Conservation (phyloP, 2,797 vertebrate species). For the Simalia tracyae region DNA sequence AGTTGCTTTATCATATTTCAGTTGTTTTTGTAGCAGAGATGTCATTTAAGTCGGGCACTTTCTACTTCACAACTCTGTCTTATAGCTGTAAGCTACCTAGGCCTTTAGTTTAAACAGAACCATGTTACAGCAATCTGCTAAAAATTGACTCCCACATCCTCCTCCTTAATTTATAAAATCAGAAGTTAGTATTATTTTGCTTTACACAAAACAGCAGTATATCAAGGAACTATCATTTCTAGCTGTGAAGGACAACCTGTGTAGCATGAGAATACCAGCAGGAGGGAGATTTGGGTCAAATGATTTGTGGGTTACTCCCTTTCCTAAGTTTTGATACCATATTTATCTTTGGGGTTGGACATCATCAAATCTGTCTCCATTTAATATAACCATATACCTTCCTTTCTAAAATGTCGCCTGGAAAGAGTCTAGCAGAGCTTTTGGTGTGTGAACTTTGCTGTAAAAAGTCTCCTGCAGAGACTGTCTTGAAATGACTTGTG, state of each 20-base stretch:
- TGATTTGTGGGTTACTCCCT: background rate
- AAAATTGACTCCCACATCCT: background rate
- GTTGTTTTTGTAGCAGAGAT: background rate
- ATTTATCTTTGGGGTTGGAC: slow-evolving; percentile 47
- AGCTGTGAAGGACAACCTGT: slow-evolving; percentile 14
- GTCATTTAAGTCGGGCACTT: background rate
- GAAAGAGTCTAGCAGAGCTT: slow-evolving; percentile 42
- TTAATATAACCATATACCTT: slow-evolving; percentile 15
- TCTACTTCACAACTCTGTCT: background rate
- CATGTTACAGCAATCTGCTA: background rate
- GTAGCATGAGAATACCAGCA: slow-evolving; percentile 16
- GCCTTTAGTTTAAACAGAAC: slow-evolving; percentile 24
- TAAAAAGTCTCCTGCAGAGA: slow-evolving; percentile 48
- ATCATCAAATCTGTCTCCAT: slow-evolving; percentile 22
- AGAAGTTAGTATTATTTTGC: background rate
- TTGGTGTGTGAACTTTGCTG: slow-evolving; percentile 53
- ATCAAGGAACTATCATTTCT: background rate
- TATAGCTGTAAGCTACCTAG: background rate
- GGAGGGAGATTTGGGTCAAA: slow-evolving; percentile 28
- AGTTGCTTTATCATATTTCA: background rate
- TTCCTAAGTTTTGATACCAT: slow-evolving; percentile 35
- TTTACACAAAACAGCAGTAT: background rate
- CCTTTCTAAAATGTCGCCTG: slow-evolving; percentile 33
- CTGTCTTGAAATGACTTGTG: slow-evolving; percentile 49
- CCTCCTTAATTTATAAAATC: background rate